Base-by-base conservation (phyloP, 2,888 invertebrate species). In the Macrophya annulata region DNA sequence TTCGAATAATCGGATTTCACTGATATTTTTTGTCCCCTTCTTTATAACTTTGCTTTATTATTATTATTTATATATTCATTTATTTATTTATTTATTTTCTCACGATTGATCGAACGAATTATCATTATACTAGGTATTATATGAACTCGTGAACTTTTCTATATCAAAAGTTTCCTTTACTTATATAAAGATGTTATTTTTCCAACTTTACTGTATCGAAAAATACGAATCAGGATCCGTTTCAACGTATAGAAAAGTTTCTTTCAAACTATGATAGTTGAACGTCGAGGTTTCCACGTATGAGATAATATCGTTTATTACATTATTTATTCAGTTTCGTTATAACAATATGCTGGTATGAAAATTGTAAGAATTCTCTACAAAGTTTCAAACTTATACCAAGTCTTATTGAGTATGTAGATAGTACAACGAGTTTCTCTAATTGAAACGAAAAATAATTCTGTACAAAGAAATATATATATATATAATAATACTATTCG, bases 51-150 rank as follows among this genome's bases (percentile, higher is more conserved):
- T 37, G n/a, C n/a, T n/a, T n/a, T n/a, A n/a, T n/a, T n/a, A n/a
- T n/a, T n/a, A n/a, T n/a, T n/a, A n/a, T n/a, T n/a, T n/a, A n/a
- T n/a, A n/a, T n/a, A n/a, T n/a, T n/a, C n/a, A n/a, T n/a, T n/a
- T n/a, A n/a, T n/a, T n/a, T n/a, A n/a, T n/a, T n/a, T n/a, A n/a
- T 62, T 37, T 31, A 2, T 31, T 31, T 31, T 31, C 31, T 37
- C 65, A 15, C 68, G 15, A 37, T 37, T 37, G 68, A 68, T 37
- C 68, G 25, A 37, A 68, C 68, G 68, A 68, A 68, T 68, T 68
- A 37, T 15, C 12, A 12, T n/a, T 62, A 10, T 25, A 10, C 68
- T 25, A 37, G n/a, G n/a, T n/a, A n/a, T 31, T 31, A 31, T 68
- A 68, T 37, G 6, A 4, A 12, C 25, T 62, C 25, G 12, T 25